phyloP scores from a whole-genome alignment of 2,888 invertebrate genomes.

The Venustoraphidia nigricollis region DNA sequence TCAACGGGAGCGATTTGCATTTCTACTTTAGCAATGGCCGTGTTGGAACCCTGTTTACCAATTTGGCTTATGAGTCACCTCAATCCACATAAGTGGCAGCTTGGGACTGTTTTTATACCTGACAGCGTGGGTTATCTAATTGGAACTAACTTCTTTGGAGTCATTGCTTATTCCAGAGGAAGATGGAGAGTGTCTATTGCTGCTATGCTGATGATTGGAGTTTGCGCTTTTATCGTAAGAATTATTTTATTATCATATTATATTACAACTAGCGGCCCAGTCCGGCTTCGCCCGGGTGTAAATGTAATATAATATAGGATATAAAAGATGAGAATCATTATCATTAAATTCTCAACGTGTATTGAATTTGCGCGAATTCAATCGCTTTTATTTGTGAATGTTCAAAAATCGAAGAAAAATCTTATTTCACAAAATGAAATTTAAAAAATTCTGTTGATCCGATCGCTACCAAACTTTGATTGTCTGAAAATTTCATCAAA shows the following conservation, averaged over 20 bases:
- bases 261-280: no score
- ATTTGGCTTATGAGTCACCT: conserved; percentile 60
- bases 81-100: conserved; percentile 52
- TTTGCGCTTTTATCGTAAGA: conserved; percentile 44
- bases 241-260: neutral
- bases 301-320: no score
- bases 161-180: conserved; percentile 45
- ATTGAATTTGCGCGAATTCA: no score
- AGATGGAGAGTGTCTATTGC: conserved; percentile 45
- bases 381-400: no score
- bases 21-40: conserved; percentile 68
- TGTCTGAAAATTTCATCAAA: no score
- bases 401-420: no score
- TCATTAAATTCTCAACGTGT: no score
- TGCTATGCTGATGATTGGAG: conserved; percentile 45
- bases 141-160: conserved; percentile 66
- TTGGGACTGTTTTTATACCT: conserved; percentile 71
- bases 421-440: no score
- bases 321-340: no score
- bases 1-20: conserved; percentile 55
- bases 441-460: no score
- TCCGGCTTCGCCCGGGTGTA: no score
- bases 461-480: no score
- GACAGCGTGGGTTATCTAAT: conserved; percentile 72
- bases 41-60: conserved; percentile 68